A percentile compares a stretch with the other conserved stretches of the same genome.
Conservation (phyloP, 2,113 vertebrate species). For the Desmodus rotundus region DNA sequence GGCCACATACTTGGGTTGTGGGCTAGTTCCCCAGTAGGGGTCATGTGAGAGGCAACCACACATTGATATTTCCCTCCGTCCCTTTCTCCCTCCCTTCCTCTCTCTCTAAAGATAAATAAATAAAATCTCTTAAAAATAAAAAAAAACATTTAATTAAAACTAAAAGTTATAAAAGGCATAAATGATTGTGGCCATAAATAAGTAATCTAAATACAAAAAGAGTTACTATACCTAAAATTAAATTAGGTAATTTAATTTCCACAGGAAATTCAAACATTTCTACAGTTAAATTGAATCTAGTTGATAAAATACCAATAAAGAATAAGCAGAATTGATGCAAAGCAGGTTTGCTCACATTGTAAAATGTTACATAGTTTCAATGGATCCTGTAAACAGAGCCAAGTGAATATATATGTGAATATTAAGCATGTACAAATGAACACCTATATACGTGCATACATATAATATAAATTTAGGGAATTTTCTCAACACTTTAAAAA, state of each 20-base stretch:
- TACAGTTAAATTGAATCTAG: slow-evolving; percentile 42
- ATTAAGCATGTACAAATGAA: neutral
- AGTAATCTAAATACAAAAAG: neutral
- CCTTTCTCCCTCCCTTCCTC: too few relatives aligned
- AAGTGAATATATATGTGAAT: neutral
- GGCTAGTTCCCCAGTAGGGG: too few relatives aligned
- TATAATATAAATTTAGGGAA: neutral
- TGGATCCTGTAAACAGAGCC: neutral
- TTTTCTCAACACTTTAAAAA: neutral
- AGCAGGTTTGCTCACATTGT: neutral
- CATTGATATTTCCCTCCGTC: too few relatives aligned
- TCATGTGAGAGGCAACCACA: too few relatives aligned
- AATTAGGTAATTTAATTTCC: slow-evolving; percentile 43
- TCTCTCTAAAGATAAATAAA: too few relatives aligned
- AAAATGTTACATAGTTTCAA: neutral
- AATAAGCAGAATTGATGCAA: slow-evolving; percentile 6
- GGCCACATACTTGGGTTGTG: too few relatives aligned
- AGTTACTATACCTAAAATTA: neutral
- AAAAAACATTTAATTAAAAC: neutral
- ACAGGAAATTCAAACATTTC: slow-evolving; percentile 46
- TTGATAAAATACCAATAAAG: slow-evolving; percentile 32
- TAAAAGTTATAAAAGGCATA: neutral
- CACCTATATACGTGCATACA: neutral
- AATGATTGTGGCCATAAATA: neutral
- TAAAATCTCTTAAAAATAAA: too few relatives aligned